These are phyloP conservation scores for Drosophila nasuta DNA, from an alignment of 1,140 invertebrate species.

Conservation along the genomic window DNA sequence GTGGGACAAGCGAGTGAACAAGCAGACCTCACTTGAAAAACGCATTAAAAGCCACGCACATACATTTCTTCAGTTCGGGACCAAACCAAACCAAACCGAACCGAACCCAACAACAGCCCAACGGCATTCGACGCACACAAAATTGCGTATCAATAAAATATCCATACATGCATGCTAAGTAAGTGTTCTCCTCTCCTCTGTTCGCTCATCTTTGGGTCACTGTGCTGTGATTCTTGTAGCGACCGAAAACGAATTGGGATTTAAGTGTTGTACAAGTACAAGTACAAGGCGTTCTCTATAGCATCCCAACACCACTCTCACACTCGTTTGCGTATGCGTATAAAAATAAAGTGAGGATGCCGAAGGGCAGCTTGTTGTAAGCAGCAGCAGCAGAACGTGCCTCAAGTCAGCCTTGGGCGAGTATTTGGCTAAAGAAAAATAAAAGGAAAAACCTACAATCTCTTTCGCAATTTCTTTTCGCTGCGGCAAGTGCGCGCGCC, in stretches of 20 bases:
- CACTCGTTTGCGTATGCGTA: constrained; percentile 12
- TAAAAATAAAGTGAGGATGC: constrained; percentile 69
- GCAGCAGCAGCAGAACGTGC: constrained; percentile 59
- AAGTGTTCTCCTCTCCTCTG: constrained; percentile 51
- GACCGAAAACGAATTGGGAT: constrained; percentile 76
- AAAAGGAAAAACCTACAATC: constrained; percentile 24
- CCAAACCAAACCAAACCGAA: background rate
- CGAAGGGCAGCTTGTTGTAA: constrained; percentile 41
- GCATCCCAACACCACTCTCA: background rate
- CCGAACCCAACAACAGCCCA: constrained; percentile 32
- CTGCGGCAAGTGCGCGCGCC: constrained; percentile 29
- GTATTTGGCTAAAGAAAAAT: constrained; percentile 41
- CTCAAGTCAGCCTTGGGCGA: constrained; percentile 31
- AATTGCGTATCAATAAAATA: constrained; percentile 80
- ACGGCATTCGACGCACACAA: constrained; percentile 56
- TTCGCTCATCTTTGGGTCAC: constrained; percentile 41
- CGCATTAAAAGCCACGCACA: constrained; percentile 74
- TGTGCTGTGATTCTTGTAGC: constrained; percentile 71
- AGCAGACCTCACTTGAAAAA: constrained; percentile 45
- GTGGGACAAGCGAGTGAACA: background rate
- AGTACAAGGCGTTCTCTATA: constrained; percentile 49
- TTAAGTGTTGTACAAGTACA: constrained; percentile 77
- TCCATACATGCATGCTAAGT: constrained; percentile 83
- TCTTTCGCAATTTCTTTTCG: constrained; percentile 45
- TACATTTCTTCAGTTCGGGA: constrained; percentile 58